These are phyloP conservation scores for Pseudanteris insignis DNA, from an alignment of 2,888 invertebrate genomes.

Conservation along the genomic window DNA sequence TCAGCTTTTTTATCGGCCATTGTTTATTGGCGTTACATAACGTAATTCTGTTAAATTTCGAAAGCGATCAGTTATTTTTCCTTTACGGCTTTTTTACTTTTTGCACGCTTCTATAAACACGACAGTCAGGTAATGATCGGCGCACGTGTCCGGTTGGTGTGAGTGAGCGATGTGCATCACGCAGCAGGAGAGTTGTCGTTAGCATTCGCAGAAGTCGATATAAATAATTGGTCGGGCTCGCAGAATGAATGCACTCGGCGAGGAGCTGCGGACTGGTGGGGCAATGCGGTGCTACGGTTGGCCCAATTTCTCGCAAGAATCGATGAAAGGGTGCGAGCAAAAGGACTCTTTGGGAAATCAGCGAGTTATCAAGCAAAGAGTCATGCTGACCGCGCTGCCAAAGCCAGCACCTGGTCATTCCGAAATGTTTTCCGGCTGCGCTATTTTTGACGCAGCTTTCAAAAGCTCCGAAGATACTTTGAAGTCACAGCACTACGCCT, in stretches of 20 bases:
- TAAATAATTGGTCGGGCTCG: conserved; percentile 48
- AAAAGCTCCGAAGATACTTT: conserved; percentile 26
- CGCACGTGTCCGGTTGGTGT: conserved; percentile 17
- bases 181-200: conserved; percentile 21
- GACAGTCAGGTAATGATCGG: conserved; percentile 15
- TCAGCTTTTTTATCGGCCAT: too few species aligned
- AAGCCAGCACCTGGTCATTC: conserved; percentile 3
- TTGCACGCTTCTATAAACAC: too few species aligned
- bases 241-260: conserved; percentile 43
- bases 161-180: conserved; percentile 21
- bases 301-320: conserved; percentile 51
- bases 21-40: too few species aligned
- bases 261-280: conserved; percentile 24
- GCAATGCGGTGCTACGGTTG: conserved; percentile 49
- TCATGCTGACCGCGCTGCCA: conserved; percentile 21
- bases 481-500: conserved; percentile 33
- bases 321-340: conserved; percentile 50
- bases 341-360: conserved; percentile 47
- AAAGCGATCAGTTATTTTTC: too few species aligned
- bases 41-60: too few species aligned
- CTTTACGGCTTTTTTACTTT: too few species aligned
- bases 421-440: conserved; percentile 15
- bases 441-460: conserved; percentile 30
- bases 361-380: conserved; percentile 30
- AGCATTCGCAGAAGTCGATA: conserved; percentile 43